Conservation (phyloP, 2,888 invertebrate genomes). For the Morinoia aosen region DNA sequence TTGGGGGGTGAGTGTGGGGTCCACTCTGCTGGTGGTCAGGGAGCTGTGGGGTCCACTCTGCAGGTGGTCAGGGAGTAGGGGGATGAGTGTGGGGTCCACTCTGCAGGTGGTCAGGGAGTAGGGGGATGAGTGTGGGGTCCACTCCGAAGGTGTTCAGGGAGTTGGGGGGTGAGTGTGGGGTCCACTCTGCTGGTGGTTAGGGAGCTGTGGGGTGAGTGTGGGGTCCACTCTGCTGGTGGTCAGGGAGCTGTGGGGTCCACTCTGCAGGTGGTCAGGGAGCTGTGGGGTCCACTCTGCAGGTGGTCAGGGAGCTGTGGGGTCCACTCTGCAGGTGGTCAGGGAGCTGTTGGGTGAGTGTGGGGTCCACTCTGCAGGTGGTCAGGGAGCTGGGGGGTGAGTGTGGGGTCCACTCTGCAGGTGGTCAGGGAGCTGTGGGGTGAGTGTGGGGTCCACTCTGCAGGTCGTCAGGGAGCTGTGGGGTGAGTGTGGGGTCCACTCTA, state of each 20-base stretch:
- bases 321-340: slow-evolving; percentile 82
- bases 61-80: slow-evolving; percentile 77
- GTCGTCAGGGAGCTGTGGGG: background rate
- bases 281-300: no score
- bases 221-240: no score
- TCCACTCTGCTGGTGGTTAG: no score
- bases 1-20: slow-evolving; percentile 64
- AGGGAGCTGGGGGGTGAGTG: background rate
- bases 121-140: slow-evolving; percentile 64
- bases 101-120: slow-evolving; percentile 79
- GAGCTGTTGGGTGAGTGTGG: slow-evolving; percentile 63
- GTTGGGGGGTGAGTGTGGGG: no score
- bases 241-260: no score
- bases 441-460: background rate
- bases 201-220: no score
- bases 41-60: no score
- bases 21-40: no score
- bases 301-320: no score
- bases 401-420: background rate
- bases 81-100: slow-evolving; percentile 73
- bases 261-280: no score
- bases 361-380: background rate
- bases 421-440: background rate
- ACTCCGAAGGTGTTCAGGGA: no score
- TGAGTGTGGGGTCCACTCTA: no score